These are phyloP conservation scores for Cydia splendana DNA, from an alignment of 1,140 invertebrate species.

Conservation along the genomic window DNA sequence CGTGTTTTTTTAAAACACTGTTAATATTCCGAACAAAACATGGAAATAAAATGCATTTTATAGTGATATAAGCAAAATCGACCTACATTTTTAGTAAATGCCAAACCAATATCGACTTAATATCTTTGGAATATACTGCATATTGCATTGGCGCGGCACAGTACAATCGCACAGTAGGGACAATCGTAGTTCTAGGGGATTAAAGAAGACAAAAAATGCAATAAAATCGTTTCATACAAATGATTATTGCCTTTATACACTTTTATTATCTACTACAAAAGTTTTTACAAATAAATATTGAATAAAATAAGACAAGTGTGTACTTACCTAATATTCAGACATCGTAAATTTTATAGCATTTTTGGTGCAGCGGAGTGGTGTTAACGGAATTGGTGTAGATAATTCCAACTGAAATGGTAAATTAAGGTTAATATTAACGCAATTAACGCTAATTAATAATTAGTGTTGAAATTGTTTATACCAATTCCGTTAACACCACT, in stretches of 20 bases:
- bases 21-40: not conserved
- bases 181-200: not conserved
- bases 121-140: not conserved
- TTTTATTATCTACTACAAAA: constrained; percentile 4
- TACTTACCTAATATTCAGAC: too few species aligned
- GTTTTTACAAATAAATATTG: not conserved
- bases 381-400: too few species aligned
- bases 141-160: not conserved
- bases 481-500: too few species aligned
- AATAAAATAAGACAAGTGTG: not conserved
- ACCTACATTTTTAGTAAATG: not conserved
- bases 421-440: too few species aligned
- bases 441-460: too few species aligned
- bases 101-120: not conserved
- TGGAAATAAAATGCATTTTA: not conserved
- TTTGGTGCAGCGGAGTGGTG: too few species aligned
- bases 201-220: constrained; percentile 5
- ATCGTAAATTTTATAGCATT: too few species aligned
- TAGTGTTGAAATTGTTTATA: too few species aligned
- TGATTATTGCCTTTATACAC: constrained; percentile 17
- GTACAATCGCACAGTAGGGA: not conserved
- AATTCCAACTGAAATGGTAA: too few species aligned
- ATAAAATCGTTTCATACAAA: constrained; percentile 27
- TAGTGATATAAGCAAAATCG: not conserved
- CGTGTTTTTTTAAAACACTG: not conserved